Conservation (phyloP, 2,797 vertebrate genomes). For the Lepus townsendii region DNA sequence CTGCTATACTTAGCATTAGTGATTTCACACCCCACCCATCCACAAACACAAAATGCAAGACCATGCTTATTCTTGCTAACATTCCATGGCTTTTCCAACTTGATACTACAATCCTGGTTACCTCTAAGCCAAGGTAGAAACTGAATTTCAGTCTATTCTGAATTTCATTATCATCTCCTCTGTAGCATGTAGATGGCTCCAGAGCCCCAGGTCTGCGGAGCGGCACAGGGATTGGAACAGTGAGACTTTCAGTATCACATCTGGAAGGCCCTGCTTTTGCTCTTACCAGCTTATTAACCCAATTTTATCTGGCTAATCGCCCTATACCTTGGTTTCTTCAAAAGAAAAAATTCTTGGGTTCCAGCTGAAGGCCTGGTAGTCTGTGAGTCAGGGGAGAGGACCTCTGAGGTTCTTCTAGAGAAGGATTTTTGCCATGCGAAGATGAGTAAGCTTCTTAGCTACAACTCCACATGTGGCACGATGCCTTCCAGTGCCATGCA, state of each 20-base stretch:
- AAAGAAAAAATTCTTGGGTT: not conserved
- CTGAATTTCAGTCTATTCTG: not conserved
- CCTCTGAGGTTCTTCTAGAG: not conserved
- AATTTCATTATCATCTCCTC: not conserved
- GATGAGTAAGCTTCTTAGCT: conserved; percentile 32
- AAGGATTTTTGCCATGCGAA: not conserved
- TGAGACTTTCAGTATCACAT: not conserved
- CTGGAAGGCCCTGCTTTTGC: not conserved
- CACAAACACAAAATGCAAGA: not conserved
- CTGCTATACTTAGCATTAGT: not conserved
- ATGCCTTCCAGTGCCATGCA: not conserved
- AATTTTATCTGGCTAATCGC: not conserved
- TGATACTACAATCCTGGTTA: not conserved
- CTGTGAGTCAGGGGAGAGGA: not conserved
- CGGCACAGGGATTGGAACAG: not conserved
- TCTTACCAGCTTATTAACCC: not conserved
- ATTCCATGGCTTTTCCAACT: not conserved
- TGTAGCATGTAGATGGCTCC: not conserved
- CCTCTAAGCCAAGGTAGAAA: not conserved
- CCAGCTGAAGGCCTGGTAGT: not conserved
- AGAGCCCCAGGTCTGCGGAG: not conserved
- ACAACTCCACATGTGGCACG: not conserved
- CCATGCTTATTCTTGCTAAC: not conserved
- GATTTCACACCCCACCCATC: not conserved
- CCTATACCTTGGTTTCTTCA: conserved; percentile 13